These are phyloP conservation scores for Phoenoteleia sp. DNA, from an alignment of 2,888 invertebrate species.

Conservation along the genomic window DNA sequence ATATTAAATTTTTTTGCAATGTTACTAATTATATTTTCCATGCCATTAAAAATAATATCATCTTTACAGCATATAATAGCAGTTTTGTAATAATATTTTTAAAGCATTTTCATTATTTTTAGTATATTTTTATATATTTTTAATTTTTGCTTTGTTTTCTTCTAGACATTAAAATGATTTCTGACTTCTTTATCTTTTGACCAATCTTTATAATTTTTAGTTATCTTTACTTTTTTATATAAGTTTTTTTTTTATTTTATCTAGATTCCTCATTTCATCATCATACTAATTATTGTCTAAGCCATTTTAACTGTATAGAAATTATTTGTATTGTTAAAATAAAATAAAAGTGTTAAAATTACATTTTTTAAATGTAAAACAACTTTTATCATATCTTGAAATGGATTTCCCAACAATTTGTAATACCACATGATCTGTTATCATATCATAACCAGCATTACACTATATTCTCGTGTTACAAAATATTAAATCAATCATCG, in stretches of 20 bases:
- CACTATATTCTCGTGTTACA: neutral
- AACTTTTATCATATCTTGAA: neutral
- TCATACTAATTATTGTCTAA: constrained; percentile 14
- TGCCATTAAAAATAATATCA: constrained; percentile 1
- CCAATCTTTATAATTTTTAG: neutral
- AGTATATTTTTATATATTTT: neutral
- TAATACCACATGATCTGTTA: neutral
- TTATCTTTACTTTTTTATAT: constrained; percentile 10
- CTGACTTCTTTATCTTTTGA: neutral
- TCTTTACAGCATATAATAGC: neutral
- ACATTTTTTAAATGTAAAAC: neutral
- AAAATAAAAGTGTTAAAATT: neutral
- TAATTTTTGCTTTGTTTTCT: neutral
- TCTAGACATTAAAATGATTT: neutral
- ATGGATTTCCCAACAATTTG: neutral
- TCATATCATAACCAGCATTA: neutral
- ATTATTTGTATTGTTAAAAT: neutral
- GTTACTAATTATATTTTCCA: neutral
- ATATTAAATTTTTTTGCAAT: constrained; percentile 8
- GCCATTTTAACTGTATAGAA: neutral
- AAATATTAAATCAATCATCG: constrained; percentile 1
- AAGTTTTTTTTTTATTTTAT: neutral
- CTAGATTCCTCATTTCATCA: neutral
- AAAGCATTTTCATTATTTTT: neutral
- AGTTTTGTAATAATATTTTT: neutral